Evolutionary conservation across 2,888 invertebrate species (phyloP).

Genomic region (Melanophora roralis): DNA sequence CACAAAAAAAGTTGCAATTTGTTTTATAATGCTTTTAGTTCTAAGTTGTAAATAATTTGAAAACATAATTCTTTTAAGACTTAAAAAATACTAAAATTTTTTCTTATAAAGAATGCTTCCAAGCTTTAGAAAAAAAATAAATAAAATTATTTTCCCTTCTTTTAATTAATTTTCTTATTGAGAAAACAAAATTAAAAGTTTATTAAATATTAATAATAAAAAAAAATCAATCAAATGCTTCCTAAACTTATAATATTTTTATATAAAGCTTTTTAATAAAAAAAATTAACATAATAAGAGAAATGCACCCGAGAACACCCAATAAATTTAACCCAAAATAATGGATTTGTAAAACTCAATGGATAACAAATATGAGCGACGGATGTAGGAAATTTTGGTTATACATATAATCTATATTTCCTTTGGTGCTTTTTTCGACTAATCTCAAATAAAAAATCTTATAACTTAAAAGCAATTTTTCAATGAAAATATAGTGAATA

Average conservation of each 20-base stretch:
- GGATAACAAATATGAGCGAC: no score
- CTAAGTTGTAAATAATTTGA: slow-evolving; percentile 13
- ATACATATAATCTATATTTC: no score
- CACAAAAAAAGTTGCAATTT: no score
- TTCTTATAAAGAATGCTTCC: slow-evolving; percentile 58
- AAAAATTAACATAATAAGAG: slow-evolving; percentile 1
- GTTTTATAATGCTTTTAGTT: no score
- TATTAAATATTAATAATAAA: slow-evolving; percentile 20
- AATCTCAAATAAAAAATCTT: no score
- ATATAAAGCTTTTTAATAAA: slow-evolving; percentile 53
- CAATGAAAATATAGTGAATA: no score
- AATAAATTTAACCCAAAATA: no score
- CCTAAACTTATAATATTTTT: slow-evolving; percentile 58
- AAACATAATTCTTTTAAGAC: neutral
- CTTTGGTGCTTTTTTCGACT: no score
- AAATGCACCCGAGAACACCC: slow-evolving; percentile 52
- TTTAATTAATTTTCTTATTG: neutral
- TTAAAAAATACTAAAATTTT: slow-evolving; percentile 24
- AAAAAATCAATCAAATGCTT: slow-evolving; percentile 61
- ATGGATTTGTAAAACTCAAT: no score
- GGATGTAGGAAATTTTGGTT: no score
- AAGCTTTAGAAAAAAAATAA: slow-evolving; percentile 47
- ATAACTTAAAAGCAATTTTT: no score
- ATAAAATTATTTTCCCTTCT: slow-evolving; percentile 31
- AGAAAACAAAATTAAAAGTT: slow-evolving; percentile 15